Conservation (phyloP, 1,140 invertebrate species). For the Caerostris extrusa region DNA sequence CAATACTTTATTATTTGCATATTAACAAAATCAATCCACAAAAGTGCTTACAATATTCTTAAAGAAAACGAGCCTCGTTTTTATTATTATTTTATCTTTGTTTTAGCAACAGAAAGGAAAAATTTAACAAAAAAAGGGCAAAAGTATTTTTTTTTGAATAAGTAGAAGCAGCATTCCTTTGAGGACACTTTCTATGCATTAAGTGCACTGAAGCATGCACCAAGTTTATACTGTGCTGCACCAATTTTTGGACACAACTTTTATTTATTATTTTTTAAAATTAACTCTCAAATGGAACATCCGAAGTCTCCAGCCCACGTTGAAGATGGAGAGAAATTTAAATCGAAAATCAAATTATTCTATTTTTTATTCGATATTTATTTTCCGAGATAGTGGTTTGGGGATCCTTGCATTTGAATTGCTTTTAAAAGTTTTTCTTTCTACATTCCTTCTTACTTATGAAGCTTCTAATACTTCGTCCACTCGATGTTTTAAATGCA, state of each 20-base stretch:
- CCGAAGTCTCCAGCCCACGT: neutral
- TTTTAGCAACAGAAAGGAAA: neutral
- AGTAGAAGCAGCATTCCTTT: neutral
- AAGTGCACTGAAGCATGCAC: slow-evolving; percentile 24
- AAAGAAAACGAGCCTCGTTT: neutral
- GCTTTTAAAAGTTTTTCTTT: slow-evolving; percentile 27
- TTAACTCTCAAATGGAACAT: slow-evolving; percentile 4
- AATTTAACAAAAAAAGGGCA: neutral
- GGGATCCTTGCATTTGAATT: slow-evolving; percentile 11
- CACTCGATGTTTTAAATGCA: neutral
- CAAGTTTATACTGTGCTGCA: neutral
- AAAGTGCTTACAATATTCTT: slow-evolving; percentile 36
- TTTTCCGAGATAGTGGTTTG: slow-evolving; percentile 9
- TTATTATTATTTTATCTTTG: neutral
- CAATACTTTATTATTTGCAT: slow-evolving; percentile 36
- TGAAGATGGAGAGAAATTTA: slow-evolving; percentile 30
- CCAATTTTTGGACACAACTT: slow-evolving; percentile 19
- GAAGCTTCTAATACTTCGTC: neutral
- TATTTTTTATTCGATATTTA: slow-evolving; percentile 40
- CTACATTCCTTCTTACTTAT: no score
- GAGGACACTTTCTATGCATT: slow-evolving; percentile 30
- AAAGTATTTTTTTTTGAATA: neutral
- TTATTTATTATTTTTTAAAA: slow-evolving; percentile 43
- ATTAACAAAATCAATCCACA: slow-evolving; percentile 39
- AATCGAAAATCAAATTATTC: slow-evolving; percentile 58